Base-by-base conservation (phyloP, 1,140 invertebrate species). In the Medauroidea extradentata region DNA sequence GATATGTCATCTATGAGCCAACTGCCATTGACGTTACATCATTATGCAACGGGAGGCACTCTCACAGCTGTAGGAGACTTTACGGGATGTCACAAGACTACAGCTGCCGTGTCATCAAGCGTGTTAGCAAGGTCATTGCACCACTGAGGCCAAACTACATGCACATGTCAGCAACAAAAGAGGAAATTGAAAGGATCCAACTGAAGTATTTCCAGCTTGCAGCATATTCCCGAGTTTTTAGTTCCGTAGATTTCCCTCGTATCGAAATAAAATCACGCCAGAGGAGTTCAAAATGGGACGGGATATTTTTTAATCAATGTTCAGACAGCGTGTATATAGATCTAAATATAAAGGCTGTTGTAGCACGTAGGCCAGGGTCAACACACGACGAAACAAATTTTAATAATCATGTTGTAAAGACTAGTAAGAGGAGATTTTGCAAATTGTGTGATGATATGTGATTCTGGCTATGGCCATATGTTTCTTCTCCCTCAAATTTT, bases 191-290 rank as follows among this genome's bases (percentile, higher is more conserved):
- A 21, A 48, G 8, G 53, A 44, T 53, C 13, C 65, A 66, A 58
- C 25, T 53, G 29, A 11, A 69, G 27, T 73, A 73, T 63, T 73
- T 64, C 59, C 48, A 56, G 19, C 69, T 69, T 14, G 66, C 67
- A 14, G 23, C 56, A 53, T 74, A 75, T 62, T 71, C 75, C 67
- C 34, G 67, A 44, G 73, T 78, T 67, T 60, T 71, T 71, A 66
- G 77, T 68, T 60, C 72, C 66, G 73, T 70, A 66, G 77, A 71
- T 71, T 76, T 63, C 68, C 74, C 63, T 71, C 71, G 78, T 63
- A 65, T 78, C 24, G 74, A 73, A 55, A 38, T 59, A 13, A 64
- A 69, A 63, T 62, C 23, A 56, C 71, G 64, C 68, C 69, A 25
- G 75, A 78, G 69, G 46, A 64, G 21, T 79, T 70, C 55, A 53